Evolutionary conservation across 2,888 invertebrate genomes (phyloP), one percentile per base, ranked within the genome.

Genomic region (Dynastes maya): DNA sequence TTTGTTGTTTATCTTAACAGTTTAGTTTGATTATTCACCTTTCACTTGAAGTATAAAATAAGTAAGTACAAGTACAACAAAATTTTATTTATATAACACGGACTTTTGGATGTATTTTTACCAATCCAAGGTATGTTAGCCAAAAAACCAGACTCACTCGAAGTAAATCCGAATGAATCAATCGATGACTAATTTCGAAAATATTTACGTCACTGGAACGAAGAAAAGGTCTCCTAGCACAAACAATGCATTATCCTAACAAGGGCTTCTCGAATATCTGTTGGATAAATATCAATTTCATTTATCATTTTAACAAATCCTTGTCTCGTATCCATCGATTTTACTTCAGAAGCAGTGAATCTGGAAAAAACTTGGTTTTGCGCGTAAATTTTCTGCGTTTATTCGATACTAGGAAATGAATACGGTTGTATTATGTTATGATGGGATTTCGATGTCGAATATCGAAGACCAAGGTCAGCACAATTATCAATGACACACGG

Each of bases 1-100:
- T 45, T 45, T 45, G 45, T 45, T 45, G 11, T 45, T 45, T 45
- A 45, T 45, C 8, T 45, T 45, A 45, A 45, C 45, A 8, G 45
- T 11, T 45, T 5, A 55, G 22, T 55, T 13, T 55, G 55, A 55
- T 55, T 55, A 55, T 22, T 55, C 55, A 55, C n/a, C 22, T 55
- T 55, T n/a, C 55, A 22, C 22, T 55, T 4, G 45, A 45, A 45
- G 8, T 11, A 45, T 45, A 45, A 45, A 45, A 45, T 11, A 11
- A 45, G 55, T 11, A 11, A 45, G 55, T 55, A 55, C 16, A 22
- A 11, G 22, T 8, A 2, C 1, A 16, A 16, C 22, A 1, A 55
- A 55, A 8, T 55, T 55, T 55, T 55, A 55, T 55, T 55, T 55
- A 55, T 55, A 55, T 22, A n/a, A 55, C 16, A 55, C 55, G 16